Conservation (phyloP, 1,140 invertebrate species). For the Zaprionus nigranus region DNA sequence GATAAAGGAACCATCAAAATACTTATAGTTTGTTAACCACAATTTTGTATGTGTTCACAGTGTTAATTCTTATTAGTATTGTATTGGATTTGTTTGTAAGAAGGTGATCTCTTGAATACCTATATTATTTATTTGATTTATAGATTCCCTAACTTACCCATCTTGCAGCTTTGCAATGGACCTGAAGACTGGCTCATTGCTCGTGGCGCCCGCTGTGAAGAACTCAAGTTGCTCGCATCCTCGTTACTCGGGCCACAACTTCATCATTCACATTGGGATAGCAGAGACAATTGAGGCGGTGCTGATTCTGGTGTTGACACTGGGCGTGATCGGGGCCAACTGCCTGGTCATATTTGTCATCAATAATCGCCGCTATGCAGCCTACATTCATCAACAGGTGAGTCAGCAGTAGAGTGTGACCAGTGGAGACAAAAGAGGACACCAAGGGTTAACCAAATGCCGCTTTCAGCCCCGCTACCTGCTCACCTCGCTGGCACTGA, state of each 20-base stretch:
- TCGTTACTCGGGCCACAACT: constrained; percentile 86
- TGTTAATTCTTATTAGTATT: no score
- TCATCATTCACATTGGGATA: constrained; percentile 87
- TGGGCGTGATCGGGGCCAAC: constrained; percentile 91
- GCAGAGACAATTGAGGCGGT: constrained; percentile 90
- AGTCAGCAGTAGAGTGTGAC: constrained; percentile 29
- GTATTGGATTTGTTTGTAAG: no score
- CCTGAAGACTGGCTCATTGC: constrained; percentile 86
- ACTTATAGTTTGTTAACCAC: no score
- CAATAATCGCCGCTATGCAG: constrained; percentile 91
- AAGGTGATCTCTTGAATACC: no score
- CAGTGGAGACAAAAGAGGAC: not conserved
- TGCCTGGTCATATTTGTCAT: constrained; percentile 92
- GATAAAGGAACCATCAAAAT: not conserved
- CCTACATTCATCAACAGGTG: constrained; percentile 94
- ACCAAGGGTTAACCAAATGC: not conserved
- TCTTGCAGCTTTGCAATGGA: constrained; percentile 74
- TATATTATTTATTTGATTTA: no score
- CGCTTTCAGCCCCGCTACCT: constrained; percentile 91
- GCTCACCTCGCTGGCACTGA: constrained; percentile 92
- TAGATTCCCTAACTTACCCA: not conserved
- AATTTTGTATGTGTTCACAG: no score
- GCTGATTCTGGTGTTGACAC: constrained; percentile 90
- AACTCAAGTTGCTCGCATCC: constrained; percentile 92
- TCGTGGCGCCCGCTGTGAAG: constrained; percentile 90